Percentiles rank a stretch among this genome's conserved stretches.
phyloP scores from a whole-genome alignment of 2,113 vertebrate species.

The Elephas maximus region DNA sequence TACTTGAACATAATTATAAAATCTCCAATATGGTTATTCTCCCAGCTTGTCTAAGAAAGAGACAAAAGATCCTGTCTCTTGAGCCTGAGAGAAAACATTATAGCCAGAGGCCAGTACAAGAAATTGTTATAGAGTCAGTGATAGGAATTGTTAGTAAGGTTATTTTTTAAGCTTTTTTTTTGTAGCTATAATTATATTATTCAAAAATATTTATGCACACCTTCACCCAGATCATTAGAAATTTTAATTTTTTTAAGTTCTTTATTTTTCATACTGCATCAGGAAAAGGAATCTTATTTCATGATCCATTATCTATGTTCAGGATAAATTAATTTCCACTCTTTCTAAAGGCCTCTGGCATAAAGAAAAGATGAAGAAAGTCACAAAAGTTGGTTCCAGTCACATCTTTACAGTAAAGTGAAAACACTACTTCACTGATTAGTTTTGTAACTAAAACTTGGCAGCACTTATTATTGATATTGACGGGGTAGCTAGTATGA shows the following conservation, averaged over 20 bases:
- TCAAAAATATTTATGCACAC: slow-evolving; percentile 60
- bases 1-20: slow-evolving; percentile 65
- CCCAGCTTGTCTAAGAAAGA: slow-evolving; percentile 56
- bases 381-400: background rate
- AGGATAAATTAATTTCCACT: slow-evolving; percentile 30
- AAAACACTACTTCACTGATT: slow-evolving; percentile 14
- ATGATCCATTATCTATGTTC: slow-evolving; percentile 38
- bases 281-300: background rate
- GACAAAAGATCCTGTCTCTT: slow-evolving; percentile 57
- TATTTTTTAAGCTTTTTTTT: slow-evolving; percentile 6
- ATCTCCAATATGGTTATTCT: slow-evolving; percentile 28
- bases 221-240: background rate
- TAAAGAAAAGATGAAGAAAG: slow-evolving; percentile 24
- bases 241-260: background rate
- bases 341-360: background rate
- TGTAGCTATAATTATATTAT: slow-evolving; percentile 52
- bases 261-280: slow-evolving; percentile 1
- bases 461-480: slow-evolving; percentile 31
- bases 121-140: slow-evolving; percentile 37
- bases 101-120: slow-evolving; percentile 45
- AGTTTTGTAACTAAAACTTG: slow-evolving; percentile 27
- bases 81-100: slow-evolving; percentile 49
- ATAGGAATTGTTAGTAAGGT: background rate
- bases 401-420: background rate
- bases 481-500: background rate